These are phyloP conservation scores for Amphipyra tragopoginis DNA, from an alignment of 2,888 invertebrate genomes.

Conservation along the genomic window DNA sequence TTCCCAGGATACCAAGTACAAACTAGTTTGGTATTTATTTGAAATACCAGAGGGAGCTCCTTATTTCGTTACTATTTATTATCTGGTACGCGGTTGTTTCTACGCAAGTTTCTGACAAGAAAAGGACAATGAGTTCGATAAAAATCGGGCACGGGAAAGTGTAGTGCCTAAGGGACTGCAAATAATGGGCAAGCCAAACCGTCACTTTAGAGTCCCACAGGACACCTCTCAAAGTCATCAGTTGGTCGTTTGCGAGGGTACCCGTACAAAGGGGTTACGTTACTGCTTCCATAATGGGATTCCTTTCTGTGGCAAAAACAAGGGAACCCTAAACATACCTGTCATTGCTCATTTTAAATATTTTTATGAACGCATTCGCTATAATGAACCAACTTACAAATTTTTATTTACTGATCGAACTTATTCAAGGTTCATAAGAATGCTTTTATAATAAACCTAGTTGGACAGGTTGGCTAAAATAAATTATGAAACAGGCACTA, in stretches of 20 bases:
- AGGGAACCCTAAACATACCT: constrained; percentile 16
- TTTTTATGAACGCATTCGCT: not conserved
- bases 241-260: constrained; percentile 27
- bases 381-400: not conserved
- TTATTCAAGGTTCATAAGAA: too few relatives aligned
- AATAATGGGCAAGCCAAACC: constrained; percentile 36
- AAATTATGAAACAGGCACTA: too few relatives aligned
- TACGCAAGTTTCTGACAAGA: constrained; percentile 14
- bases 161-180: constrained; percentile 28
- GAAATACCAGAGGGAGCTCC: constrained; percentile 8
- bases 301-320: constrained; percentile 27
- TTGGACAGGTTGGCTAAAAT: not conserved
- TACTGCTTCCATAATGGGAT: constrained; percentile 14
- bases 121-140: constrained; percentile 21
- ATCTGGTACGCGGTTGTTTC: constrained; percentile 2
- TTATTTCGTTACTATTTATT: constrained; percentile 27
- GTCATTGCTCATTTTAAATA: not conserved
- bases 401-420: too few relatives aligned
- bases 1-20: constrained; percentile 28
- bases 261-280: constrained; percentile 13
- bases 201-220: constrained; percentile 37
- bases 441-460: not conserved
- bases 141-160: constrained; percentile 12
- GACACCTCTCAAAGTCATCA: constrained; percentile 49
- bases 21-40: constrained; percentile 23